These are phyloP conservation scores for Teleiodes luculella DNA, from an alignment of 2,888 invertebrate species.

Conservation along the genomic window DNA sequence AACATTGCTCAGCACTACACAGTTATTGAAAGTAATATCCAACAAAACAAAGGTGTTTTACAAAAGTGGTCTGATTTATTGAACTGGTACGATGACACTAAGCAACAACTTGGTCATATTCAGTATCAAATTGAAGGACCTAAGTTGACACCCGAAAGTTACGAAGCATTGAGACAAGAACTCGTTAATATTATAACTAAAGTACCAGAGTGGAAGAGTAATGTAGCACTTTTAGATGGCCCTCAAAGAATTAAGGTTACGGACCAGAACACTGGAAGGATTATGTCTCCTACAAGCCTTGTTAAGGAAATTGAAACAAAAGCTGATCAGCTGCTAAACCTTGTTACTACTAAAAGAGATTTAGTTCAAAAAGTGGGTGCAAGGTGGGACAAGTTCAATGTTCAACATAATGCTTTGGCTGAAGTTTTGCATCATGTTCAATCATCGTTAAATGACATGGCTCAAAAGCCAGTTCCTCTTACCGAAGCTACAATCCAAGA, in stretches of 20 bases:
- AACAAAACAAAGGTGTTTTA: constrained; percentile 84
- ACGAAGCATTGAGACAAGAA: constrained; percentile 84
- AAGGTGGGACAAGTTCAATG: constrained; percentile 88
- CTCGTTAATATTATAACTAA: constrained; percentile 83
- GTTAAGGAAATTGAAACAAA: constrained; percentile 86
- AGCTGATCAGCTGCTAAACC: constrained; percentile 81
- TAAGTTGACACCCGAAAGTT: constrained; percentile 83
- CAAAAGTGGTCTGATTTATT: constrained; percentile 91
- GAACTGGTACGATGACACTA: constrained; percentile 88
- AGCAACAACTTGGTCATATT: constrained; percentile 87
- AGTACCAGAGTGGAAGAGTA: constrained; percentile 84
- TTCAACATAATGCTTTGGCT: constrained; percentile 83
- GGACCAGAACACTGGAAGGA: constrained; percentile 84
- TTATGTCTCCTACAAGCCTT: constrained; percentile 84
- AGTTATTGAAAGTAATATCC: constrained; percentile 84
- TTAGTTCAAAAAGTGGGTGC: constrained; percentile 84
- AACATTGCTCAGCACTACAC: constrained; percentile 88
- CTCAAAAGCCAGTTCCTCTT: constrained; percentile 67
- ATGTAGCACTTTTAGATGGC: constrained; percentile 83
- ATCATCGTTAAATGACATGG: constrained; percentile 76
- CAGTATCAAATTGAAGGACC: constrained; percentile 89
- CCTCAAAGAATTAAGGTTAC: constrained; percentile 83
- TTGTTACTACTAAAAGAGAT: constrained; percentile 82
- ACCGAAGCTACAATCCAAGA: constrained; percentile 70
- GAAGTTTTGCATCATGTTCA: constrained; percentile 81